Evolutionary conservation across 2,113 vertebrate genomes (phyloP).

Genomic region (Microtus ochrogaster): DNA sequence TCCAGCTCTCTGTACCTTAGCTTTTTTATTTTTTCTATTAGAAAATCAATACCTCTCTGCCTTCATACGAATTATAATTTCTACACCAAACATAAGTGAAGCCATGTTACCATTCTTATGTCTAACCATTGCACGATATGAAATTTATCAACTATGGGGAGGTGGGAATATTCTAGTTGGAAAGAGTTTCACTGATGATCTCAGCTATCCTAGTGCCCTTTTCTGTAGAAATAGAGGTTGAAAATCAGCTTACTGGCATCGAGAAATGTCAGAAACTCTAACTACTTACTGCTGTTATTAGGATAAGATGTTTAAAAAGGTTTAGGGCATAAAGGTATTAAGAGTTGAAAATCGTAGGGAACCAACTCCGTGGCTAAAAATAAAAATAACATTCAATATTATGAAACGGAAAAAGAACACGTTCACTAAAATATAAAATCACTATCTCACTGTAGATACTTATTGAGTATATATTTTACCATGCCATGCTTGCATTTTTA

Average conservation of each 20-base stretch:
- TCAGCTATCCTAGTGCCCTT: background rate
- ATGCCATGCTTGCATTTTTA: background rate
- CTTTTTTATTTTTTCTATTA: background rate
- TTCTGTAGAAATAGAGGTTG: background rate
- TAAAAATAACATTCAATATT: background rate
- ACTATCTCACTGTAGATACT: background rate
- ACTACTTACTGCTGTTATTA: background rate
- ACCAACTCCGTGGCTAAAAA: background rate
- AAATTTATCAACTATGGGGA: background rate
- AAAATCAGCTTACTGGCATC: background rate
- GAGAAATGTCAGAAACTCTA: background rate
- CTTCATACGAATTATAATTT: background rate
- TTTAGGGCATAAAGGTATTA: background rate
- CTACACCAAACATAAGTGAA: background rate
- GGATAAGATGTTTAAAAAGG: background rate
- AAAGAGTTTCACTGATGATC: background rate
- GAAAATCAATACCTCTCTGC: background rate
- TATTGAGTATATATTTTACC: background rate
- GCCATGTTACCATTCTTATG: background rate
- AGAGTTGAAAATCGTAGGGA: background rate
- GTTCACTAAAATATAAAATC: background rate
- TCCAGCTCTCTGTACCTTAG: background rate
- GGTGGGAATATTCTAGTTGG: background rate
- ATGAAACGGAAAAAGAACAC: background rate
- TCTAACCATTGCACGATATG: background rate